These are phyloP conservation scores for Megaptera novaeangliae DNA, from an alignment of 2,113 vertebrate species.

Conservation along the genomic window DNA sequence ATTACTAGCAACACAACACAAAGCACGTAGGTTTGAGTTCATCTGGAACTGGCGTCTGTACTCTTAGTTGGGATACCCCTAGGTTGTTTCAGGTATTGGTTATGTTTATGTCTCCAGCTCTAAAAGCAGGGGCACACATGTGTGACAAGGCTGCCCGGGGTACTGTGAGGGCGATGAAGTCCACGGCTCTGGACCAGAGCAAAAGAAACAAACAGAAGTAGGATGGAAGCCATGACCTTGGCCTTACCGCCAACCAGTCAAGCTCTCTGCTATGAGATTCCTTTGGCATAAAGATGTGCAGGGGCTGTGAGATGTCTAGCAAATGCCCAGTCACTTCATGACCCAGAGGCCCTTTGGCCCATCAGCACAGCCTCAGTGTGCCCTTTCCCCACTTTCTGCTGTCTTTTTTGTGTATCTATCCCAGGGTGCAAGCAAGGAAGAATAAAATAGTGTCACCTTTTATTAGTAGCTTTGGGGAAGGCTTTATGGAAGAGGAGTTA, in stretches of 20 bases:
- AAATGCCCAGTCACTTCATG: fast-evolving
- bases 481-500: background rate
- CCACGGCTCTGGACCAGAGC: background rate
- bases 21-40: background rate
- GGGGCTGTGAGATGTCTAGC: background rate
- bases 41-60: background rate
- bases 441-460: fast-evolving
- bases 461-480: background rate
- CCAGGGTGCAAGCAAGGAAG: background rate
- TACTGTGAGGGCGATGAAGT: no score
- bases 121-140: fast-evolving
- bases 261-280: background rate
- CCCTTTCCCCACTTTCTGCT: background rate
- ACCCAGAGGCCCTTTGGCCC: background rate
- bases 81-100: background rate
- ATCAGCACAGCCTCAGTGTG: fast-evolving
- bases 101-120: no score
- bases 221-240: fast-evolving
- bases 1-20: background rate
- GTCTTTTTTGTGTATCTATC: fast-evolving
- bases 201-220: background rate
- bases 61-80: background rate
- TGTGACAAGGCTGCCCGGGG: background rate
- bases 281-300: fast-evolving
- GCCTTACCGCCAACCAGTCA: background rate